phyloP scores from a whole-genome alignment of 2,797 vertebrate species.

The Falco biarmicus region DNA sequence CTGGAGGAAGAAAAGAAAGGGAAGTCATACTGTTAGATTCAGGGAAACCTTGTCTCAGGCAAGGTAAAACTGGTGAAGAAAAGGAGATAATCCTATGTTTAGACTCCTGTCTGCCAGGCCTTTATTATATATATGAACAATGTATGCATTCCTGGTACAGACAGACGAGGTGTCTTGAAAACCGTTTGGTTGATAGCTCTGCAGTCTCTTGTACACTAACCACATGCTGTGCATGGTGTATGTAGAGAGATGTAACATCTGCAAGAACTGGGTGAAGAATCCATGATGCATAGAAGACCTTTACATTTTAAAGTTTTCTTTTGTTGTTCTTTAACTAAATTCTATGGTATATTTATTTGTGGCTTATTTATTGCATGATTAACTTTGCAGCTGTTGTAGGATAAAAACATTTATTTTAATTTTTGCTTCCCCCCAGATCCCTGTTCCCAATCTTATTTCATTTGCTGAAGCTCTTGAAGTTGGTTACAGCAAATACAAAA shows the following conservation, averaged over 20 bases:
- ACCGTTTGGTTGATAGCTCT: neutral
- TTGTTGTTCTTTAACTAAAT: neutral
- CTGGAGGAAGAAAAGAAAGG: neutral
- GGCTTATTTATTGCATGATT: neutral
- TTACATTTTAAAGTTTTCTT: neutral
- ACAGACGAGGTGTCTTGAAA: neutral
- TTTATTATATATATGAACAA: neutral
- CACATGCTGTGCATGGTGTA: neutral
- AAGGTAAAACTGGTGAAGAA: neutral
- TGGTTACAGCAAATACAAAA: slow-evolving; percentile 97
- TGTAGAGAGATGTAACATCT: neutral
- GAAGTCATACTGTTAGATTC: neutral
- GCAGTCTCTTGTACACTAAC: neutral
- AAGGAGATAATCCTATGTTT: neutral
- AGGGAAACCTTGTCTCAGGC: neutral
- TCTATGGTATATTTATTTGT: neutral
- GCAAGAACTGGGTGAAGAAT: neutral
- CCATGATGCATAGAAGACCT: neutral
- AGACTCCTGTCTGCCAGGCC: neutral
- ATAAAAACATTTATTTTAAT: neutral
- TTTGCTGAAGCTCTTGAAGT: slow-evolving; percentile 90
- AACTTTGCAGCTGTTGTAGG: neutral
- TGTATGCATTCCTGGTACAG: neutral
- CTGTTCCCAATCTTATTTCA: slow-evolving; percentile 87
- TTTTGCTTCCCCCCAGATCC: slow-evolving; percentile 83